A percentile compares a stretch with the other conserved stretches of the same genome.
Evolutionary conservation across 2,113 vertebrate genomes (phyloP).

Genomic region (Rhinopomastus cyanomelas): DNA sequence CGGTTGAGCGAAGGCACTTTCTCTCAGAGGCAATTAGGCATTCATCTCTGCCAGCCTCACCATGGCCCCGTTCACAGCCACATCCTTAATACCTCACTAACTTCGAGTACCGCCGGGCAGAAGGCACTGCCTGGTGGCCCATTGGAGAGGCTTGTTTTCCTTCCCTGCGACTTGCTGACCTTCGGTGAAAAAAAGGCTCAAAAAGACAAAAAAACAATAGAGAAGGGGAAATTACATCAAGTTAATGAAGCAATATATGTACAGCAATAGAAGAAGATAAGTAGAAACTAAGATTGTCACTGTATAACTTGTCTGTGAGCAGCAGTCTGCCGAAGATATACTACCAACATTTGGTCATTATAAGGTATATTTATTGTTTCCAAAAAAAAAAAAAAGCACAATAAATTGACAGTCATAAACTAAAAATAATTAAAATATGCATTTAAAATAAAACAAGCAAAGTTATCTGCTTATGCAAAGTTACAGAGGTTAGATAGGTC

Average conservation of each 20-base stretch:
- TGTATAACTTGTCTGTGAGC: background rate
- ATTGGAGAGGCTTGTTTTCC: background rate
- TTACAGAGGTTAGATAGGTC: background rate
- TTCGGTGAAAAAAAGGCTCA: background rate
- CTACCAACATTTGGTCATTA: background rate
- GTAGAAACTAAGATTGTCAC: background rate
- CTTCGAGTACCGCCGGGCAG: background rate
- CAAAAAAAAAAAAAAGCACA: background rate
- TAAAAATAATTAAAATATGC: background rate
- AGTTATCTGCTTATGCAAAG: background rate
- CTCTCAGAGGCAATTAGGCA: background rate
- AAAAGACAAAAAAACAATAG: background rate
- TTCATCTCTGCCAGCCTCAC: background rate
- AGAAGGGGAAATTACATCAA: background rate
- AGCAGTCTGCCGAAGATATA: background rate
- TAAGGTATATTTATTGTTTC: background rate
- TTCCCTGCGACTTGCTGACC: background rate
- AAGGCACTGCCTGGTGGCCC: background rate
- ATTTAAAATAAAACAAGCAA: background rate
- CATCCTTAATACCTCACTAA: background rate
- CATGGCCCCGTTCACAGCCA: accelerated
- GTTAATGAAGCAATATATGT: background rate
- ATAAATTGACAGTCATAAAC: background rate
- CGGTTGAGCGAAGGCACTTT: background rate
- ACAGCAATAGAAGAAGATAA: too few relatives aligned